These are phyloP conservation scores for Xenentodon cancila DNA, from an alignment of 2,797 vertebrate species.

Conservation along the genomic window DNA sequence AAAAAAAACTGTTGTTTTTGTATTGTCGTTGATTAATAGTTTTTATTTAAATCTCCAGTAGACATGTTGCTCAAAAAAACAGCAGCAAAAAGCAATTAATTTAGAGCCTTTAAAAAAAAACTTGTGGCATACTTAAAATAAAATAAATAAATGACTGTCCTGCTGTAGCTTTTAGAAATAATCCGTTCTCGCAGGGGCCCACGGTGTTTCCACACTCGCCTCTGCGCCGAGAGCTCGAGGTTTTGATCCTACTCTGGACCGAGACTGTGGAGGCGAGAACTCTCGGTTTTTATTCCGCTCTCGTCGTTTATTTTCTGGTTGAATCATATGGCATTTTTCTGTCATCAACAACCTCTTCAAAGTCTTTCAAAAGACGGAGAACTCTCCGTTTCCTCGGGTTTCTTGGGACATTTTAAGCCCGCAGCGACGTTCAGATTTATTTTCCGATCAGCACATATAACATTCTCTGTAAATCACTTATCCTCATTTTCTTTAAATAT, in stretches of 20 bases:
- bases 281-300: slow-evolving; percentile 32
- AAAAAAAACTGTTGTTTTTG: too few relatives aligned
- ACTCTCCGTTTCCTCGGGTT: not conserved
- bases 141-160: too few relatives aligned
- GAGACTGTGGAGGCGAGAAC: slow-evolving; percentile 32
- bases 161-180: too few relatives aligned
- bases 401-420: too few relatives aligned
- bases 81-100: not conserved
- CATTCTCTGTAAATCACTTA: slow-evolving; percentile 1
- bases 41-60: too few relatives aligned
- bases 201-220: slow-evolving; percentile 44
- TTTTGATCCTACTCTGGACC: slow-evolving; percentile 37
- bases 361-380: slow-evolving; percentile 7
- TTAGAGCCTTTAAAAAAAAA: not conserved
- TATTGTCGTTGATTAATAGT: too few relatives aligned
- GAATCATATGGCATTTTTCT: slow-evolving; percentile 12
- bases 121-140: too few relatives aligned
- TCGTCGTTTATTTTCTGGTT: slow-evolving; percentile 12
- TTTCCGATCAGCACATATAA: slow-evolving; percentile 12
- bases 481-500: not conserved
- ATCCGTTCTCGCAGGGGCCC: slow-evolving; percentile 19
- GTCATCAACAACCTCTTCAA: not conserved
- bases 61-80: too few relatives aligned
- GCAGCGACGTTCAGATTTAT: slow-evolving; percentile 1
- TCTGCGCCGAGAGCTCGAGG: not conserved